Evolutionary conservation across 2,797 vertebrate species (phyloP), one percentile per base, ranked within the genome.

Genomic region (Sebastes wilsoni): DNA sequence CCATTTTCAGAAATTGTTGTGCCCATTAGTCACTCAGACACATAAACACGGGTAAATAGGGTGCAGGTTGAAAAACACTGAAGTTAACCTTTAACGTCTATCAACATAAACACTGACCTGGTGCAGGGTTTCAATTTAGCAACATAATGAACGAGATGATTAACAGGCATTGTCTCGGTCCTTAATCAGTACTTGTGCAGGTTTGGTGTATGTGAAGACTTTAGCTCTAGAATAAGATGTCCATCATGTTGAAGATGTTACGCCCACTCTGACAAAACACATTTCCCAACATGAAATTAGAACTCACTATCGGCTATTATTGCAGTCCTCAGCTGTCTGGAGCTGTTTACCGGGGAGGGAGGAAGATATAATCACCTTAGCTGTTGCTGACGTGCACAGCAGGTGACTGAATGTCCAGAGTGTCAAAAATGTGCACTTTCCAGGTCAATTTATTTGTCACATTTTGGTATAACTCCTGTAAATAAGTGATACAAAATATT

Each of bases 221-320:
- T 66, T 6, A 66, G 27, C 56, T 78, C 73, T 62, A 2, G 69
- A 87, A 76, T 58, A 64, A 77, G 78, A 83, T 38, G 82, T 87
- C 86, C 76, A 36, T 90, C 87, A 84, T 11, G 32, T 28, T 69
- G 67, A 81, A 80, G 82, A 69, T 8, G 36, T 68, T 23, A 76
- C 81, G 38, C 82, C 88, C 74, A 86, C 79, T 81, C 85, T 87
- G 84, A 91, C 78, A 88, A 88, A 91, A 88, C 56, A 27, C 46
- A 81, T 88, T 87, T 77, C 56, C 75, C 64, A 77, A 74, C 82
- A 42, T 88, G 71, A 67, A 87, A 92, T 91, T 88, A 84, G 82
- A 89, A 79, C 62, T 74, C 62, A 59, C 79, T 73, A 49, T 46
- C 10, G 8, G 59, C 75, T 83, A 64, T 89, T 77, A 76, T 75